Evolutionary conservation across 2,113 vertebrate genomes (phyloP), one percentile per base, ranked within the genome.

Genomic region (Petaurus breviceps): DNA sequence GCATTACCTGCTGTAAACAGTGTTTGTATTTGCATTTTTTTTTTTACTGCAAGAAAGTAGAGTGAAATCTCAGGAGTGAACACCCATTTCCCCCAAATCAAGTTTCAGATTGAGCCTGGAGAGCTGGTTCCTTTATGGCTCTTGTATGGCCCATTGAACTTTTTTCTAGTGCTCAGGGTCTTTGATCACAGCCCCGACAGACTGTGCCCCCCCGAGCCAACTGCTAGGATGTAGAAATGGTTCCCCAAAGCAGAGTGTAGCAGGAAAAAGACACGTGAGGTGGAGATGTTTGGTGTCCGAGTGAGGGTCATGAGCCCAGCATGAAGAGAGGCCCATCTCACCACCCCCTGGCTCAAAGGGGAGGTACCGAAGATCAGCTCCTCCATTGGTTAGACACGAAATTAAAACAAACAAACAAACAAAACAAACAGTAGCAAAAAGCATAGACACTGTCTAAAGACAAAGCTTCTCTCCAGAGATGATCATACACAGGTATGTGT

Each of bases 1-100:
- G 98, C 98, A 99, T 98, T 97, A 91, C 98, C 97, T 98, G 97
- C 97, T 98, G 98, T 98, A 99, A 99, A 98, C 98, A 97, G 91
- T 0, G 46, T 91, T 92, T 51, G 96, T 57, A 94, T 0, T 61
- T 89, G 52, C 90, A 43, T 95, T 97, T 93, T 16, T 92, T 97
- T 93, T 97, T 97, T 91, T 93, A 97, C 93, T 94, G 96, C 3
- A 57, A 93, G 97, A 90, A 97, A 93, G 49, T 95, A 95, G 95
- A 96, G 91, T 92, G 92, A 94, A 92, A 89, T 90, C 89, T 16
- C 43, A 25, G 93, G 95, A 26, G 96, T 95, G 94, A 77, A 90
- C 16, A 91, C 55, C 92, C 93, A 31, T 22, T 53, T 95, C 10
- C 37, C 53, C 92, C 47, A 93, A 26, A n/a, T 47, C 57, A 43